Conservation (phyloP, 1,140 invertebrate species). For the Hylyphantes graminicola region DNA sequence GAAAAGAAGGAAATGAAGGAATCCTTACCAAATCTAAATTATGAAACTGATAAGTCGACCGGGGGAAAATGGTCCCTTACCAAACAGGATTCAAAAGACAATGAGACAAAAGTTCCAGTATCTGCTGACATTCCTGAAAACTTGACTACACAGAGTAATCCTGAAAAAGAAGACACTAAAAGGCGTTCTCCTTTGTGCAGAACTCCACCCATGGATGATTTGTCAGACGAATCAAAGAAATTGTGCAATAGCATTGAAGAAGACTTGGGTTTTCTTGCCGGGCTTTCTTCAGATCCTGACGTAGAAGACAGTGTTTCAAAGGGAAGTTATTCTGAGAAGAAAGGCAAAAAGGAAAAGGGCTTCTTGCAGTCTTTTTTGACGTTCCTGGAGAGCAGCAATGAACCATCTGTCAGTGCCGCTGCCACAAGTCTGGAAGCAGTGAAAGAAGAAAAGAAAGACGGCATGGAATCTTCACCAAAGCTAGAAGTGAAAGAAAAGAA, state of each 20-base stretch:
- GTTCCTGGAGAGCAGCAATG: constrained; percentile 59
- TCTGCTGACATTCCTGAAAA: constrained; percentile 7
- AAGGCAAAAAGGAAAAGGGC: constrained; percentile 33
- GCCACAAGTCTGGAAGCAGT: constrained; percentile 7
- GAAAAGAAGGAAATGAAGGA: constrained; percentile 34
- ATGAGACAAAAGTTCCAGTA: not conserved
- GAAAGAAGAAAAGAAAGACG: constrained; percentile 32
- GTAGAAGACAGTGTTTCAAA: constrained; percentile 48
- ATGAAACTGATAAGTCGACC: constrained; percentile 31
- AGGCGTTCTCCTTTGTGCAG: constrained; percentile 28
- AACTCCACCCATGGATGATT: constrained; percentile 53
- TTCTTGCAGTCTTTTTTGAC: constrained; percentile 62
- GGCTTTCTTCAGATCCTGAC: constrained; percentile 55
- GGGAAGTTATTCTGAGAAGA: constrained; percentile 44
- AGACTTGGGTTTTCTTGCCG: constrained; percentile 62
- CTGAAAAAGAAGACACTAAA: constrained; percentile 19
- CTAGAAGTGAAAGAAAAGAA: constrained; percentile 19
- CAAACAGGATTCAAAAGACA: constrained; percentile 3
- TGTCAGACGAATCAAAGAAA: constrained; percentile 58
- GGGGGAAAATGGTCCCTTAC: constrained; percentile 41
- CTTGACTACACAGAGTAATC: not conserved
- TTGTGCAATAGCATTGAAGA: constrained; percentile 62
- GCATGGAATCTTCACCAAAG: not conserved
- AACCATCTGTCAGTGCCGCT: constrained; percentile 21
- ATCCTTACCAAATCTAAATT: constrained; percentile 36